These are phyloP conservation scores for Goniozus legneri DNA, from an alignment of 1,140 invertebrate genomes.

Conservation along the genomic window DNA sequence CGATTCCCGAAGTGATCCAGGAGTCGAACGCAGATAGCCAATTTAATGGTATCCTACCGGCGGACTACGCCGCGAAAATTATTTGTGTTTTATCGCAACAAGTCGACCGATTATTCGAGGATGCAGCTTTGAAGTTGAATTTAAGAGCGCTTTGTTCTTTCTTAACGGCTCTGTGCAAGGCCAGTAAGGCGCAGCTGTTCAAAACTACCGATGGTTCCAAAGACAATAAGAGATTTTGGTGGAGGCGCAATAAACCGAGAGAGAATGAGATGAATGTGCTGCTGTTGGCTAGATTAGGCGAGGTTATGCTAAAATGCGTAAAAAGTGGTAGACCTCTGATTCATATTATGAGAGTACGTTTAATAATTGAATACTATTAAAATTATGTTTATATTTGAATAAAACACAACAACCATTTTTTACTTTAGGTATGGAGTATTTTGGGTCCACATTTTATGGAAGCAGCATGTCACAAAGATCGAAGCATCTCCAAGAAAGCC, in stretches of 20 bases:
- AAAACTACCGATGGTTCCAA: constrained; percentile 48
- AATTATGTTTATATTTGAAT: too few relatives aligned
- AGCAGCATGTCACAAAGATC: constrained; percentile 87
- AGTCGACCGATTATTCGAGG: constrained; percentile 80
- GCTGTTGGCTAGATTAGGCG: constrained; percentile 78
- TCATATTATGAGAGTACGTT: constrained; percentile 80
- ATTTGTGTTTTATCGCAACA: constrained; percentile 82
- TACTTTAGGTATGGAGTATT: constrained; percentile 72
- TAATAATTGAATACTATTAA: constrained; percentile 9
- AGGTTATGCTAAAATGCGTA: constrained; percentile 82
- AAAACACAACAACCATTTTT: too few relatives aligned
- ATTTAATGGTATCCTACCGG: constrained; percentile 70
- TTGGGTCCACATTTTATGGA: constrained; percentile 90
- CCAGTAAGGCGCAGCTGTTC: constrained; percentile 76
- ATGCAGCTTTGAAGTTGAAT: constrained; percentile 84
- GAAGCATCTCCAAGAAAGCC: constrained; percentile 84
- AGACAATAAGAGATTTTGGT: constrained; percentile 54
- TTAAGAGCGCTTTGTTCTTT: constrained; percentile 79
- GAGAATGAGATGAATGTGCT: constrained; percentile 57
- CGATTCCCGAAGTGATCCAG: constrained; percentile 63
- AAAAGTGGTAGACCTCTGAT: constrained; percentile 82
- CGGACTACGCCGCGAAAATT: constrained; percentile 79
- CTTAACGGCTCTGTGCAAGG: constrained; percentile 73
- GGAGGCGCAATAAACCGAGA: constrained; percentile 53
- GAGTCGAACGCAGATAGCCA: constrained; percentile 63